phyloP scores from a whole-genome alignment of 2,888 invertebrate species.

The Spilarctia lutea region DNA sequence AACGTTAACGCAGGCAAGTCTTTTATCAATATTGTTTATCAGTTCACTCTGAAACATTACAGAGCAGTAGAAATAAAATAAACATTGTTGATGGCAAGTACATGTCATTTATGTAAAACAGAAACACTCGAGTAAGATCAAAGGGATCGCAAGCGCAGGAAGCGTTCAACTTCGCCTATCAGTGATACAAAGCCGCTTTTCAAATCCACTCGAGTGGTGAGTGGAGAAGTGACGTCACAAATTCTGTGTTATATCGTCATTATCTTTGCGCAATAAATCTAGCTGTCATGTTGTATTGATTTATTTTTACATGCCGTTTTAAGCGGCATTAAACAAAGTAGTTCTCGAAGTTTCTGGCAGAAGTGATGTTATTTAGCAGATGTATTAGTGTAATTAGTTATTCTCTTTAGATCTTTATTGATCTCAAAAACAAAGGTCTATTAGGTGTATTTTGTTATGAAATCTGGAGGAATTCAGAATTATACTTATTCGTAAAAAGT shows the following conservation, averaged over 20 bases:
- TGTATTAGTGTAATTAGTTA: neutral
- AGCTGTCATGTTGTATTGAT: conserved; percentile 15
- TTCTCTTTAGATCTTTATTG: neutral
- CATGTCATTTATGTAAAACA: conserved; percentile 38
- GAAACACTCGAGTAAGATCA: conserved; percentile 51
- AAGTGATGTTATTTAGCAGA: neutral
- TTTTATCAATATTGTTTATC: neutral
- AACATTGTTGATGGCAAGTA: conserved; percentile 30
- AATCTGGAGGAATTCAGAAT: too few relatives aligned
- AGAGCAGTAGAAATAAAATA: conserved; percentile 24
- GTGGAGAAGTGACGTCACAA: conserved; percentile 44
- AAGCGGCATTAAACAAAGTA: neutral
- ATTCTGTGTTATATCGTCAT: conserved; percentile 36
- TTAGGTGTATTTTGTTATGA: too few relatives aligned
- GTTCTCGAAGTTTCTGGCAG: neutral
- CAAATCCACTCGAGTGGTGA: conserved; percentile 43
- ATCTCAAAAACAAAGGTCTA: neutral
- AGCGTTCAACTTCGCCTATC: conserved; percentile 40
- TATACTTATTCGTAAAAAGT: too few relatives aligned
- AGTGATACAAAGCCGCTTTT: conserved; percentile 44
- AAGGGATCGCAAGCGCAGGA: conserved; percentile 45
- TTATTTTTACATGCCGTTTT: conserved; percentile 14
- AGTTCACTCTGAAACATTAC: neutral
- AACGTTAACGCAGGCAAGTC: neutral
- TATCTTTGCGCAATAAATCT: conserved; percentile 16